Evolutionary conservation across 2,113 vertebrate genomes (phyloP).

Genomic region (Mesoclemmys tuberculata): DNA sequence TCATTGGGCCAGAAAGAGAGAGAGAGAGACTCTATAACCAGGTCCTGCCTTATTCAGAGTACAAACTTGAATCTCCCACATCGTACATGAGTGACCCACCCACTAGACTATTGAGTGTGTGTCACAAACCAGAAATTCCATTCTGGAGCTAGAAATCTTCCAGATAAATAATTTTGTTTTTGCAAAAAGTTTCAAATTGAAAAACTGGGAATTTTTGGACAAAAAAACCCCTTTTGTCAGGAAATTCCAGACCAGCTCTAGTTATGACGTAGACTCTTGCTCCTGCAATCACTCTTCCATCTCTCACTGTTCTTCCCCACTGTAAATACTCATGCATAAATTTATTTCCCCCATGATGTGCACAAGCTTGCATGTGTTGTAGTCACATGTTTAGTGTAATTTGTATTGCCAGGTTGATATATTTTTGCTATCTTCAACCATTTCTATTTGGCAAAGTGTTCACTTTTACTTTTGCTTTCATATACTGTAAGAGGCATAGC

Average conservation of each 20-base stretch:
- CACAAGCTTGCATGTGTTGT: neutral
- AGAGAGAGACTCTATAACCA: neutral
- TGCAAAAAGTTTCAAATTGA: neutral
- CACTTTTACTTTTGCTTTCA: constrained; percentile 31
- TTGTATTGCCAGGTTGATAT: neutral
- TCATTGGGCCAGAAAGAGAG: neutral
- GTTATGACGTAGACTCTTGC: neutral
- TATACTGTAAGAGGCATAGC: constrained; percentile 14
- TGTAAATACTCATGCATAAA: neutral
- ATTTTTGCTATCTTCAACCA: neutral
- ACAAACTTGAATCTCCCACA: neutral
- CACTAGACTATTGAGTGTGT: neutral
- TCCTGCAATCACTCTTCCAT: neutral
- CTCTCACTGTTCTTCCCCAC: neutral
- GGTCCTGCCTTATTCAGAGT: neutral
- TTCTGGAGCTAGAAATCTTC: neutral
- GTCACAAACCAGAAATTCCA: neutral
- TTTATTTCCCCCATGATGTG: neutral
- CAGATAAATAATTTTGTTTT: neutral
- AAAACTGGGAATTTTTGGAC: neutral
- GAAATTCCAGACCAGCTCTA: neutral
- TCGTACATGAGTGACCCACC: neutral
- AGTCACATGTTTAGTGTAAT: neutral
- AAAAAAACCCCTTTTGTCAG: neutral
- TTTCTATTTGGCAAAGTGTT: constrained; percentile 53